phyloP scores from a whole-genome alignment of 2,797 vertebrate genomes.

The Phalanger gymnotis region DNA sequence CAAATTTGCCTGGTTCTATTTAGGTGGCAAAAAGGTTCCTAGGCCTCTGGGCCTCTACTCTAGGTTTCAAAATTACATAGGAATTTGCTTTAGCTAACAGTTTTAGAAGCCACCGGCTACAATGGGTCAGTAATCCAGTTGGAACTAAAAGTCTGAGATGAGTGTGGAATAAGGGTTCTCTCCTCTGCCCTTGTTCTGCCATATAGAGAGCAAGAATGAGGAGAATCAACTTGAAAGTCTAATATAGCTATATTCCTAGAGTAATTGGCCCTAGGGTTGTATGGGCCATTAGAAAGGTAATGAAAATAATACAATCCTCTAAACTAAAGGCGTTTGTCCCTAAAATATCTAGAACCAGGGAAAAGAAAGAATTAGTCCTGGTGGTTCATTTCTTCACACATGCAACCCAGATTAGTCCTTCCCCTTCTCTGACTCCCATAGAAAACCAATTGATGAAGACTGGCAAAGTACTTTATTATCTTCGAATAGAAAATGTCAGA shows the following conservation, averaged over 20 bases:
- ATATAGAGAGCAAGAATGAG: constrained; percentile 24
- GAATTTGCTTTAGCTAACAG: neutral
- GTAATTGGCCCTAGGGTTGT: constrained; percentile 49
- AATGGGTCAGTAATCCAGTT: constrained; percentile 8
- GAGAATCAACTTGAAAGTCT: constrained; percentile 42
- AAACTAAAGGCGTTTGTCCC: constrained; percentile 54
- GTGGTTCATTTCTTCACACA: constrained; percentile 27
- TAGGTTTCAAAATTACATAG: neutral
- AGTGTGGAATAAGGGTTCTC: neutral
- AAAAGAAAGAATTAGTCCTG: constrained; percentile 55
- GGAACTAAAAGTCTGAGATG: neutral
- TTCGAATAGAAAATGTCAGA: neutral
- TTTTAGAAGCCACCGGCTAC: neutral
- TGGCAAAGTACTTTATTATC: neutral
- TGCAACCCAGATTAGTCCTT: neutral
- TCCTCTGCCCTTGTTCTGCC: neutral
- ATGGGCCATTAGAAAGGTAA: constrained; percentile 52
- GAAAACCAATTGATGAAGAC: neutral
- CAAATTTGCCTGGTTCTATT: neutral
- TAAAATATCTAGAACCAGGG: constrained; percentile 17
- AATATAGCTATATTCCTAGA: constrained; percentile 34
- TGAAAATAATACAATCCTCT: constrained; percentile 63
- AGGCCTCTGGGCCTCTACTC: neutral
- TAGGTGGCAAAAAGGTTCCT: neutral
- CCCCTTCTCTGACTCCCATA: neutral